Evolutionary conservation across 2,113 vertebrate genomes (phyloP), one percentile per base, ranked within the genome.

Genomic region (Regulus satrapa): DNA sequence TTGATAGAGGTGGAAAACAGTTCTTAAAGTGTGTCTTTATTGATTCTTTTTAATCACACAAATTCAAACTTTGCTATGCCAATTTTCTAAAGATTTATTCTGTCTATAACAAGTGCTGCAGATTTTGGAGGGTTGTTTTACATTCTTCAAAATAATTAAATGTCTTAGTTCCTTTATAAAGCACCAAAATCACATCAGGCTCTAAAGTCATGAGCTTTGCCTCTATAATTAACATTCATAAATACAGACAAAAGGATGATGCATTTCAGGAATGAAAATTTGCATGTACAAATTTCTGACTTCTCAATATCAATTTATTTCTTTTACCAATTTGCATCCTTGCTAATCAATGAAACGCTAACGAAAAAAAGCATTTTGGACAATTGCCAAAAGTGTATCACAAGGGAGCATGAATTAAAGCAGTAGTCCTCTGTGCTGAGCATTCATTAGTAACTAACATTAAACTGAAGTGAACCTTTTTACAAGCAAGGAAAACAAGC

Each of bases 391-490:
- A 85, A 84, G 51, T 58, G 32, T 40, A 90, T 84, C 74, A 67
- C 78, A 81, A 63, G 63, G 72, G 88, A 71, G 23, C 40, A 84
- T 80, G 90, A 89, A 88, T 94, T 66, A 88, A 93, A 76, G 67
- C 25, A 43, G 61, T 86, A 21, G 40, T 91, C 10, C 38, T 45
- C 77, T 80, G 17, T 74, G 80, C 79, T 71, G 85, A 88, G n/a
- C 59, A 56, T 74, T 92, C 68, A 36, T 95, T 94, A 94, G 41
- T 71, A 88, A 89, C 55, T 76, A 76, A 76, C 0, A 3, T 81
- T 73, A 80, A 95, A 85, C 76, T 77, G 64, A 95, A 82, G 66
- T 75, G 66, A 91, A 95, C 31, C 84, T 41, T 92, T 96, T 91
- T 69, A 88, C 89, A 92, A 95, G 84, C 43, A 88, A 89, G 58